A percentile compares a stretch with the other conserved stretches of the same genome.
Evolutionary conservation across 1,140 invertebrate species (phyloP).

Genomic region (Caenorhabditis briggsae): DNA sequence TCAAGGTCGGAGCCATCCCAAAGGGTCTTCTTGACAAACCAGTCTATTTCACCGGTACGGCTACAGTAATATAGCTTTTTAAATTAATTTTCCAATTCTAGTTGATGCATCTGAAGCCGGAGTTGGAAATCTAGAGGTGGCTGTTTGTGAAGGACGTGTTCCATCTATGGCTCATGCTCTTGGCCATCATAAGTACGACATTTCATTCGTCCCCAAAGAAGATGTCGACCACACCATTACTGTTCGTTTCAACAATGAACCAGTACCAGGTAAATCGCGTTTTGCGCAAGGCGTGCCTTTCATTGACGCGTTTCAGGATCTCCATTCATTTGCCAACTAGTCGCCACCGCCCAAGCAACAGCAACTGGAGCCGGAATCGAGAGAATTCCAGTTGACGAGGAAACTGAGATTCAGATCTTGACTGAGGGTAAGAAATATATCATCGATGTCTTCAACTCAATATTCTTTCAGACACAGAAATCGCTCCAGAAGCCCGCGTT

Average conservation of each 20-base stretch:
- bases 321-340: conserved; percentile 74
- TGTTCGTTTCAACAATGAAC: conserved; percentile 96
- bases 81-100: background rate
- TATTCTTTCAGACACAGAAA: conserved; percentile 76
- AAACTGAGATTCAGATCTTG: conserved; percentile 88
- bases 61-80: background rate
- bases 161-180: conserved; percentile 97
- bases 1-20: conserved; percentile 89
- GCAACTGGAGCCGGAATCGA: conserved; percentile 87
- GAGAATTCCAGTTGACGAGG: conserved; percentile 89
- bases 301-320: conserved; percentile 45
- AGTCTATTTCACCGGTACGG: conserved; percentile 89
- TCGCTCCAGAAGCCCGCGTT: conserved; percentile 65
- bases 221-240: conserved; percentile 93
- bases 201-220: conserved; percentile 93
- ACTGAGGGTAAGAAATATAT: conserved; percentile 81
- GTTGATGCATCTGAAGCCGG: conserved; percentile 96
- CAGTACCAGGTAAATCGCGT: conserved; percentile 84
- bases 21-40: conserved; percentile 90
- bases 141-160: conserved; percentile 89
- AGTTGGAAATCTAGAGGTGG: conserved; percentile 97
- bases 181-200: conserved; percentile 92
- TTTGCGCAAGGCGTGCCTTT: background rate
- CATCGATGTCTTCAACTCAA: background rate
- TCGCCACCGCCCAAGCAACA: conserved; percentile 82